These are phyloP conservation scores for Polyodon spathula DNA, from an alignment of 2,113 vertebrate genomes.

Conservation along the genomic window DNA sequence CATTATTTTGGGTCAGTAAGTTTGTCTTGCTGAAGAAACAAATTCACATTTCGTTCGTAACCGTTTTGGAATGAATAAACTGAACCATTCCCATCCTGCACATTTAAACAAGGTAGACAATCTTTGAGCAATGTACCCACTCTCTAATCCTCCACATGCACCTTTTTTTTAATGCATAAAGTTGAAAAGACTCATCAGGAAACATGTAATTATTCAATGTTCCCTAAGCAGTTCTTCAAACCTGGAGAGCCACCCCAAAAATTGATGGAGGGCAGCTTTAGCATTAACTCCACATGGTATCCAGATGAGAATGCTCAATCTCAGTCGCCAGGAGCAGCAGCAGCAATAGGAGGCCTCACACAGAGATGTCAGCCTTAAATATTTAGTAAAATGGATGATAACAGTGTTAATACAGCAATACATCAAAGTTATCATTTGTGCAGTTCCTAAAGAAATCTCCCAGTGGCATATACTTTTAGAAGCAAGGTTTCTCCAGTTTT, in stretches of 20 bases:
- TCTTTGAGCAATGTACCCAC: constrained; percentile 13
- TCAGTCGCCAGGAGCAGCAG: constrained; percentile 15
- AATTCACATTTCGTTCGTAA: neutral
- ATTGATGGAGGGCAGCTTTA: constrained; percentile 17
- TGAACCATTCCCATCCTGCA: constrained; percentile 8
- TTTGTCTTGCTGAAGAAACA: neutral
- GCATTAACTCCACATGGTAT: constrained; percentile 19
- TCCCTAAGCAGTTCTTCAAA: constrained; percentile 26
- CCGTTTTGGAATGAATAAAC: constrained; percentile 7
- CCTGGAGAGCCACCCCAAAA: constrained; percentile 12
- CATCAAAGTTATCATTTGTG: too few species aligned
- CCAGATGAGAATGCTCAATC: constrained; percentile 24
- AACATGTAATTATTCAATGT: constrained; percentile 35
- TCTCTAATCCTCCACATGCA: constrained; percentile 21
- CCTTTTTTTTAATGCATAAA: constrained; percentile 17
- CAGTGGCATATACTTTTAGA: too few species aligned
- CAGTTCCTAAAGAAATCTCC: too few species aligned
- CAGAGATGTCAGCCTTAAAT: neutral
- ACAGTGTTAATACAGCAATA: too few species aligned
- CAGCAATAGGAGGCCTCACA: neutral
- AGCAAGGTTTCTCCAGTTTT: too few species aligned
- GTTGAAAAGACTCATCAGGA: constrained; percentile 36
- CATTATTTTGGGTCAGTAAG: too few species aligned
- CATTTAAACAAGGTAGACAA: constrained; percentile 5
- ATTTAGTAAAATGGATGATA: too few species aligned